Conservation (phyloP, 2,888 invertebrate genomes). For the Teleiodes luculella region DNA sequence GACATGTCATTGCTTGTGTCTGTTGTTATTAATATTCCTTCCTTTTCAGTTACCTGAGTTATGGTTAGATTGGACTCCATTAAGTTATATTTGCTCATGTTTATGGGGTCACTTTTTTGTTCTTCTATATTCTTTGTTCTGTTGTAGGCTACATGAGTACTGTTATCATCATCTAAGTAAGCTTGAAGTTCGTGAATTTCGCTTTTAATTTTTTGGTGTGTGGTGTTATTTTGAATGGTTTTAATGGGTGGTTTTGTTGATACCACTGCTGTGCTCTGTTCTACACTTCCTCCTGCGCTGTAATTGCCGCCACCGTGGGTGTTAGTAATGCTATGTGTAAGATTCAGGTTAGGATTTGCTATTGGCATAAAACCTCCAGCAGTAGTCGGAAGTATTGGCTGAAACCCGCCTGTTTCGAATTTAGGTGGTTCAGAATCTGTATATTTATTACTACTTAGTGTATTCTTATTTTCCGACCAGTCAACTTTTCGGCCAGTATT, state of each 20-base stretch:
- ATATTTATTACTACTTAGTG: conserved; percentile 54
- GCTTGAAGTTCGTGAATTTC: conserved; percentile 69
- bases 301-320: conserved; percentile 36
- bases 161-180: conserved; percentile 60
- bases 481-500: conserved; percentile 69
- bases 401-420: conserved; percentile 87
- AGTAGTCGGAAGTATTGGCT: conserved; percentile 84
- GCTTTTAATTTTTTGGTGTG: conserved; percentile 62
- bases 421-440: conserved; percentile 74
- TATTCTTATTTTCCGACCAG: conserved; percentile 58
- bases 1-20: conserved; percentile 68
- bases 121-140: conserved; percentile 68
- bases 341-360: conserved; percentile 59
- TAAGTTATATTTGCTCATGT: conserved; percentile 62
- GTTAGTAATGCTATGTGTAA: conserved; percentile 38
- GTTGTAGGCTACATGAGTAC: conserved; percentile 63
- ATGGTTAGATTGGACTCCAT: conserved; percentile 70
- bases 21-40: conserved; percentile 64
- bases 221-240: conserved; percentile 48
- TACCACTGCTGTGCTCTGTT: conserved; percentile 37
- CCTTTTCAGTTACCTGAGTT: conserved; percentile 67
- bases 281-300: conserved; percentile 39
- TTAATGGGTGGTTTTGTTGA: conserved; percentile 45
- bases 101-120: conserved; percentile 57
- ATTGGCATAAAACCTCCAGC: conserved; percentile 86